Percentiles rank a stretch among this genome's conserved stretches.
Evolutionary conservation across 2,797 vertebrate genomes (phyloP).

Genomic region (Thripadectes ignobilis): DNA sequence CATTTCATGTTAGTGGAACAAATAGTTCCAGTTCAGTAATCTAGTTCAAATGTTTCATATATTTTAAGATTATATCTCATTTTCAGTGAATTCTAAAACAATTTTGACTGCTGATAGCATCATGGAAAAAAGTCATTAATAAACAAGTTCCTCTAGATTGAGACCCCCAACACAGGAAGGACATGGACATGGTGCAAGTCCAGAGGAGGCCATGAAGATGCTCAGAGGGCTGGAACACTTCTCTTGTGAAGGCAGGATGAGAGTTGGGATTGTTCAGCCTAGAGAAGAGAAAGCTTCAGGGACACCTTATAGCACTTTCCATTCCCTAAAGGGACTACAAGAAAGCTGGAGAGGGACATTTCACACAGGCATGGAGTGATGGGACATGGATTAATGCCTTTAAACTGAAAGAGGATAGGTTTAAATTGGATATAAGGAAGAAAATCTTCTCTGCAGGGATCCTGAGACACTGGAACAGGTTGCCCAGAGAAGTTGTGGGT

Average conservation of each 20-base stretch:
- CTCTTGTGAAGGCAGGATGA: background rate
- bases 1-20: background rate
- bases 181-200: background rate
- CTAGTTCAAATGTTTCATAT: background rate
- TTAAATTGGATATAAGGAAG: background rate
- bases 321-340: background rate
- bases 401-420: background rate
- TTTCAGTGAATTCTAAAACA: background rate
- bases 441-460: background rate
- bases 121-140: background rate
- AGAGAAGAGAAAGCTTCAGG: background rate
- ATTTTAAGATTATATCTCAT: background rate
- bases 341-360: background rate
- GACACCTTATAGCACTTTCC: background rate
- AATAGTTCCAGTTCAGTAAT: background rate
- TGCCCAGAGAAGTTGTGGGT: background rate
- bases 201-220: too few species aligned
- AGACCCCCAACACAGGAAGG: background rate
- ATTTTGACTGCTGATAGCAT: background rate
- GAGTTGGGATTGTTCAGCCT: background rate
- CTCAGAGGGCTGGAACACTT: background rate
- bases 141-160: background rate
- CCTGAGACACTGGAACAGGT: background rate
- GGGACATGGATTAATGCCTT: background rate
- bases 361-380: background rate